Conservation (phyloP, 1,140 invertebrate genomes). For the Chrysoperla carnea region DNA sequence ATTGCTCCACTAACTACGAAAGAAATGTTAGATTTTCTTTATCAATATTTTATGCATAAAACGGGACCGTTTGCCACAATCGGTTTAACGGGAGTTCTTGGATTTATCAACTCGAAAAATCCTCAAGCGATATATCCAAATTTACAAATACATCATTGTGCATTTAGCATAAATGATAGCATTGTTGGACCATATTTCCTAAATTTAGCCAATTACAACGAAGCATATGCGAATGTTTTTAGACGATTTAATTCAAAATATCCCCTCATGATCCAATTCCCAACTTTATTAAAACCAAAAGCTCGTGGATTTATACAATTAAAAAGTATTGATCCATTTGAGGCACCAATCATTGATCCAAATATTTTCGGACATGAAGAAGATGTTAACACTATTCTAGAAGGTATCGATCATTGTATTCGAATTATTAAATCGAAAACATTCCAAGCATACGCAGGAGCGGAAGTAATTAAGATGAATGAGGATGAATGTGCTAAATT, state of each 20-base stretch:
- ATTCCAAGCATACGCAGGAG: conserved; percentile 14
- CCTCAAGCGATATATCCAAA: conserved; percentile 17
- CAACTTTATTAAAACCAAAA: conserved; percentile 28
- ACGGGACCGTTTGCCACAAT: conserved; percentile 23
- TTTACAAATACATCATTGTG: conserved; percentile 13
- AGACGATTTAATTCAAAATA: conserved; percentile 1
- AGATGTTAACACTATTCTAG: conserved; percentile 16
- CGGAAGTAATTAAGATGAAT: conserved; percentile 22
- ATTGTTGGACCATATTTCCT: conserved; percentile 1
- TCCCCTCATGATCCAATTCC: conserved; percentile 8
- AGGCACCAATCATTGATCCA: conserved; percentile 47
- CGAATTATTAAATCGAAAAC: conserved; percentile 5
- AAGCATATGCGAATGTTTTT: background rate
- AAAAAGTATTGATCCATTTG: conserved; percentile 33
- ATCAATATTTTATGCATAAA: conserved; percentile 24
- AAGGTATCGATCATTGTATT: conserved; percentile 23
- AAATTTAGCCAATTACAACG: conserved; percentile 6
- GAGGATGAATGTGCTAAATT: conserved; percentile 22
- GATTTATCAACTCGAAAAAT: conserved; percentile 21
- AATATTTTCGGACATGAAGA: conserved; percentile 32
- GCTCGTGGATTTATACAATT: conserved; percentile 34
- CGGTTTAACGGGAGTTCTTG: conserved; percentile 22
- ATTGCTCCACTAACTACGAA: conserved; percentile 12
- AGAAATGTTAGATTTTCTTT: conserved; percentile 23
- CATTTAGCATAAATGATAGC: conserved; percentile 7